phyloP scores from a whole-genome alignment of 1,140 invertebrate species.

The Leptestheria dahalacensis region DNA sequence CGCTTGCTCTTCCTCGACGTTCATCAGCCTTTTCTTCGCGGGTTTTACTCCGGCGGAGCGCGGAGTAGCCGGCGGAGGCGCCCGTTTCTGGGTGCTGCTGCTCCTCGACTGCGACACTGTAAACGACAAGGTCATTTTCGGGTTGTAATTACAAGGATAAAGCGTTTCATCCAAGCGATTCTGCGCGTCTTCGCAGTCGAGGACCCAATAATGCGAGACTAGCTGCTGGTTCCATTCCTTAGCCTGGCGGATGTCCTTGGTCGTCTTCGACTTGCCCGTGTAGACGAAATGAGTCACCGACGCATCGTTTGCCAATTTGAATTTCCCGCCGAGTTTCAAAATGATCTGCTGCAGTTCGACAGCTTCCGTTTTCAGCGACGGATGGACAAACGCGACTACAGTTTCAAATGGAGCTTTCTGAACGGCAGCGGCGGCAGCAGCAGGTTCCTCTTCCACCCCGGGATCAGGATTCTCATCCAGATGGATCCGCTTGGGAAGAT shows the following conservation, averaged over 20 bases:
- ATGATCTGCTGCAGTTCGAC: constrained; percentile 28
- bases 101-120: neutral
- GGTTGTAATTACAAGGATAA: constrained; percentile 30
- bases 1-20: neutral
- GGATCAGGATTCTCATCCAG: neutral
- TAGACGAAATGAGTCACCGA: constrained; percentile 30
- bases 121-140: constrained; percentile 21
- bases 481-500: neutral
- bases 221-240: constrained; percentile 27
- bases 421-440: neutral
- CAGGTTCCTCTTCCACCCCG: neutral
- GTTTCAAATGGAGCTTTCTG: neutral
- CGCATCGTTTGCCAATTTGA: constrained; percentile 27
- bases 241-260: constrained; percentile 29
- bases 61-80: neutral
- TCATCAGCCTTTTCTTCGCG: neutral
- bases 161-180: constrained; percentile 27
- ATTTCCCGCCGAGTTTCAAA: constrained; percentile 27
- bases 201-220: constrained; percentile 31
- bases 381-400: neutral
- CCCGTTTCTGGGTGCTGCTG: neutral
- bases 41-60: neutral
- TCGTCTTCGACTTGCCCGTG: constrained; percentile 27
- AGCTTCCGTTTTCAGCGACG: neutral
- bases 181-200: constrained; percentile 27